phyloP scores from a whole-genome alignment of 2,113 vertebrate genomes.

The Neopipo cinnamomea region DNA sequence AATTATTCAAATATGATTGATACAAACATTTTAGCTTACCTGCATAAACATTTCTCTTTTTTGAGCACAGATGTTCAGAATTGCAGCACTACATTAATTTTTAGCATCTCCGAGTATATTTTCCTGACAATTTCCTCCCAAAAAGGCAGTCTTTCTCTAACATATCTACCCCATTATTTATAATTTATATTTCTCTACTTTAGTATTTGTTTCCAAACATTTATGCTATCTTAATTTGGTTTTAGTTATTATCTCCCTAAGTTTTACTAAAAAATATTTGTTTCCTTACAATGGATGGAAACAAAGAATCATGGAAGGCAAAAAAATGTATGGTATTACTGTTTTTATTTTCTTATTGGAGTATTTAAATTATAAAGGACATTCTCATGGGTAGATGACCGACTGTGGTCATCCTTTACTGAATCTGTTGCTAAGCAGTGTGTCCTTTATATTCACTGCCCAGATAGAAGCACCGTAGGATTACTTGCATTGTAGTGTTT shows the following conservation, averaged over 20 bases:
- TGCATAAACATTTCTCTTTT: background rate
- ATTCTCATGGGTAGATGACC: background rate
- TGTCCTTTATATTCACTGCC: background rate
- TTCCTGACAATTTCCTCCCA: background rate
- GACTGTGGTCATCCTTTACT: background rate
- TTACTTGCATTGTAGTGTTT: background rate
- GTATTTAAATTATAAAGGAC: background rate
- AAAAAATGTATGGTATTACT: background rate
- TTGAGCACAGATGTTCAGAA: background rate
- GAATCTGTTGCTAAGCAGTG: background rate
- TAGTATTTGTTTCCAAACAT: background rate
- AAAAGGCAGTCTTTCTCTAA: background rate
- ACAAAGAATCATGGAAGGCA: background rate
- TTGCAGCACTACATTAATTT: background rate
- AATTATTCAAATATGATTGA: background rate
- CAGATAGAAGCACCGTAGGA: background rate
- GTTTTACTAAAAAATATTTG: background rate
- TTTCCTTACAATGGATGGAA: background rate
- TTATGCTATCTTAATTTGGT: background rate
- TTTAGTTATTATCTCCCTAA: background rate
- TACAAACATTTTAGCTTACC: background rate
- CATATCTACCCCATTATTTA: background rate
- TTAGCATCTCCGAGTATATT: background rate
- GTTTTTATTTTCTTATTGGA: background rate
- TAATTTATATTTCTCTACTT: background rate